Evolutionary conservation across 2,113 vertebrate species (phyloP).

Genomic region (Bagarius yarrelli): DNA sequence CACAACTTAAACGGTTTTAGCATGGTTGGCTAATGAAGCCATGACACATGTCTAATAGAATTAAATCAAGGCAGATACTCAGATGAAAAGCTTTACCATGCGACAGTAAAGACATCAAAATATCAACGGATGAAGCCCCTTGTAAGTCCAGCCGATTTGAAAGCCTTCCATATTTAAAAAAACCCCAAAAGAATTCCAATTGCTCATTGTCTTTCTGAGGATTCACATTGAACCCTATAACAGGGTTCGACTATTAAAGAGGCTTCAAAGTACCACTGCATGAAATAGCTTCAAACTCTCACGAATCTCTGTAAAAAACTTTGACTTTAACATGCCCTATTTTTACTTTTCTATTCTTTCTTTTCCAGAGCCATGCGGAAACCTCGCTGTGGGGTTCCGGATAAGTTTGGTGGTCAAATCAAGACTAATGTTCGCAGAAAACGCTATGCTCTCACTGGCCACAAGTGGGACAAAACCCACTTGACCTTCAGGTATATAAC

Average conservation of each 20-base stretch:
- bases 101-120: background rate
- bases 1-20: background rate
- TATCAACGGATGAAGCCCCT: background rate
- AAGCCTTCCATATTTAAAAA: background rate
- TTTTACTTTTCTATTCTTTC: background rate
- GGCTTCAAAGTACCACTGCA: background rate
- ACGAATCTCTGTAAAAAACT: too few species aligned
- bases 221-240: background rate
- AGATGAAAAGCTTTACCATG: background rate
- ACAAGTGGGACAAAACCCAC: conserved; percentile 87
- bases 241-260: background rate
- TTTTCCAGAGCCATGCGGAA: conserved; percentile 85
- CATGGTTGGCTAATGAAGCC: background rate
- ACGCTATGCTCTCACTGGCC: conserved; percentile 88
- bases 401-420: conserved; percentile 87
- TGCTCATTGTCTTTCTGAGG: background rate
- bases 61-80: background rate
- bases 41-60: background rate
- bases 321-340: background rate
- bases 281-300: background rate
- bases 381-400: conserved; percentile 92
- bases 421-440: conserved; percentile 92
- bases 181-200: background rate
- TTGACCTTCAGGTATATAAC: conserved; percentile 87
- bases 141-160: background rate